Base-by-base conservation (phyloP, 1,140 invertebrate genomes). In the Panonychus citri region DNA sequence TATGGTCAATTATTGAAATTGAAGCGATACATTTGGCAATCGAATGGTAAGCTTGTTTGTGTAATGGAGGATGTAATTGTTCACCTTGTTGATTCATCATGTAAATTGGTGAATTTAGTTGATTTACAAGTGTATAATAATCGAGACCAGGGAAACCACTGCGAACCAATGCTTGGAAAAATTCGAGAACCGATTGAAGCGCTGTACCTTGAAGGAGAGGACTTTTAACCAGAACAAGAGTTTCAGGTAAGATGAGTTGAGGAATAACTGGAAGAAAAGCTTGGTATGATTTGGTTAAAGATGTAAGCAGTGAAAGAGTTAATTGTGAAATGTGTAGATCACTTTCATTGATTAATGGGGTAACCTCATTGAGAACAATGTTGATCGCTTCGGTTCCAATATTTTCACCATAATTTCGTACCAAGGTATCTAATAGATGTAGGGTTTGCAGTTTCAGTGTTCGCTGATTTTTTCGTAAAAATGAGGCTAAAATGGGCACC, bases 381-480 rank as follows among this genome's bases (percentile, higher is more conserved):
- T 79, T 78, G 28, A 90, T 69, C 59, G 86, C 73, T 62, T 79
- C 77, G 3, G 77, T 70, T 58, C 78, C 79, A 30, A 87, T 71
- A 24, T 76, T 74, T 46, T 59, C 57, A 30, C 66, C 80, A 66
- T 90, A 91, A 66, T 87, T 85, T 56, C 80, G 80, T 13, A 89
- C 80, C 30, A 97, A 72, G 17, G 86, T 88, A 65, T 95, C 88
- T 10, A 98, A 70, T 53, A 97, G 75, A 40, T 82, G 80, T 7
- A 98, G 70, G 0, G 93, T 94, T 52, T 81, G 81, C 5, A 98
- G 70, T 71, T 96, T 94, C 21, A 98, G 70, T 25, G 89, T 85
- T 60, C 94, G 75, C 68, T 97, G 90, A 73, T 98, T 98, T 71
- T 98, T 97, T 40, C 93, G 76, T 52, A 97, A 70, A 66, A 98